phyloP scores from a whole-genome alignment of 2,888 invertebrate genomes.

The Germaria angustata region DNA sequence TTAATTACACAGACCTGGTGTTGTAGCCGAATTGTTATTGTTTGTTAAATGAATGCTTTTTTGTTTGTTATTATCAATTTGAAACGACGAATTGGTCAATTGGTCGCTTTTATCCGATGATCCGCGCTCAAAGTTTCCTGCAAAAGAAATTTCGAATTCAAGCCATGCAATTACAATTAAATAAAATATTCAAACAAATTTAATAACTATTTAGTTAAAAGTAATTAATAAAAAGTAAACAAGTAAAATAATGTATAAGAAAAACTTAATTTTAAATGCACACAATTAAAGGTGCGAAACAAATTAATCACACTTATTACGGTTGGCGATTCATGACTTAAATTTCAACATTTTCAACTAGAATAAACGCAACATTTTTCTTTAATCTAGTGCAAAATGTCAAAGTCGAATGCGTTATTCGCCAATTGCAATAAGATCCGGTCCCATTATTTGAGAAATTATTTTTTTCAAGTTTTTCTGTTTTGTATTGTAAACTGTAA shows the following conservation, averaged over 20 bases:
- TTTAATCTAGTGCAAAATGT: no score
- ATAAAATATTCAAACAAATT: conserved; percentile 51
- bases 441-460: no score
- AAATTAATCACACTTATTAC: no score
- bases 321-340: no score
- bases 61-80: conserved; percentile 78
- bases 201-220: conserved; percentile 15
- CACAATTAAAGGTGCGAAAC: neutral
- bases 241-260: neutral
- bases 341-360: no score
- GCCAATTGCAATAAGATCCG: no score
- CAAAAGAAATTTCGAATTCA: conserved; percentile 79
- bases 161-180: conserved; percentile 79
- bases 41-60: conserved; percentile 80
- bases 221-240: neutral
- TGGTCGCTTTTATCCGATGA: conserved; percentile 80
- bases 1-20: conserved; percentile 80
- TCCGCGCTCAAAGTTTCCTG: conserved; percentile 80
- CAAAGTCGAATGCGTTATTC: no score
- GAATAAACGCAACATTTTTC: no score
- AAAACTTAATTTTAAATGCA: neutral
- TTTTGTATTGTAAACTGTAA: no score
- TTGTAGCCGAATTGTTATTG: conserved; percentile 80
- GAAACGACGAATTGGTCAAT: conserved; percentile 79
- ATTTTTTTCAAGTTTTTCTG: no score